Evolutionary conservation across 1,140 invertebrate genomes (phyloP).

Genomic region (Heliconius eleuchia): DNA sequence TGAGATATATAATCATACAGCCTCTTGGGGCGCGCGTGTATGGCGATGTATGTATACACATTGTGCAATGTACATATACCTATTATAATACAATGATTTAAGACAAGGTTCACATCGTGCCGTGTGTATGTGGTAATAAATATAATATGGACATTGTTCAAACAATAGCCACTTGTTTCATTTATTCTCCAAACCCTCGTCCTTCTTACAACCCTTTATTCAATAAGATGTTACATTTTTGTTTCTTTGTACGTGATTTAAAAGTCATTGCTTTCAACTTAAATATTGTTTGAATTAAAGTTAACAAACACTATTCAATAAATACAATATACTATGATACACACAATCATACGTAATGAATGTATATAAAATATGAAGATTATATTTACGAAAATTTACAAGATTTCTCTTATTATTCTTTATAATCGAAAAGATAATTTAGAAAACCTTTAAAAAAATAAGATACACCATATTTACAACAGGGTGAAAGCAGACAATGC

Average conservation of each 20-base stretch:
- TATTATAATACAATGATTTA: conserved; percentile 85
- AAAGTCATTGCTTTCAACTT: neutral
- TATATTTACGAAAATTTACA: neutral
- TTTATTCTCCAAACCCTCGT: conserved; percentile 46
- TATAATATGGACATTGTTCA: conserved; percentile 93
- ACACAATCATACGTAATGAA: neutral
- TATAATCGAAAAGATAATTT: neutral
- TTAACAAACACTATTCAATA: neutral
- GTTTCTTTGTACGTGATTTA: neutral
- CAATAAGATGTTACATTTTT: neutral
- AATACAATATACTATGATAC: neutral
- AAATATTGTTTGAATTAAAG: neutral
- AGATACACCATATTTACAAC: neutral
- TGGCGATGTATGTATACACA: conserved; percentile 85
- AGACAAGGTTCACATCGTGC: conserved; percentile 92
- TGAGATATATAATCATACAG: conserved; percentile 81
- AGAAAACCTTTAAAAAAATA: neutral
- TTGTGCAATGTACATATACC: conserved; percentile 87
- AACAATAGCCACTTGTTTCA: conserved; percentile 82
- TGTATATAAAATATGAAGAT: neutral
- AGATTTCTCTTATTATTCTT: neutral
- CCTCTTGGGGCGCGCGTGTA: conserved; percentile 80
- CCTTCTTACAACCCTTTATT: neutral
- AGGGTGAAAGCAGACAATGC: neutral
- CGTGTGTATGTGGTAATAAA: conserved; percentile 92